Percentiles rank a stretch among this genome's conserved stretches.
These are phyloP conservation scores for Caenorhabditis tropicalis DNA, from an alignment of 1,140 invertebrate genomes.

Conservation along the genomic window DNA sequence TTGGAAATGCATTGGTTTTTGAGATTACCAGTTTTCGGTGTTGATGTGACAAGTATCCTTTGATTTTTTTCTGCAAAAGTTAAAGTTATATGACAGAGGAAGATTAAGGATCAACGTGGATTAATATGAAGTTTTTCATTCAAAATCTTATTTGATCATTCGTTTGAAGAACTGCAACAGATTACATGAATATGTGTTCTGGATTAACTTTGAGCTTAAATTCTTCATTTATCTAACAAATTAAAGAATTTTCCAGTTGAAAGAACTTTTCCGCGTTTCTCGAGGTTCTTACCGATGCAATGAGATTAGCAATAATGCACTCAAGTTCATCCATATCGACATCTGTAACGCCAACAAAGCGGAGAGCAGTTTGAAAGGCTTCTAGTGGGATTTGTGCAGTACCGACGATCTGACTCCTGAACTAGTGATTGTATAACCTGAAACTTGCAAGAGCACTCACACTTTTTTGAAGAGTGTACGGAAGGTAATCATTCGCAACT, in stretches of 20 bases:
- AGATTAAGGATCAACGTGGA: neutral
- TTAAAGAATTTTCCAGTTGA: too few relatives aligned
- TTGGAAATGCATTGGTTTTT: conserved; percentile 93
- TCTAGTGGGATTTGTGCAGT: conserved; percentile 89
- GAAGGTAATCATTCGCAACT: conserved; percentile 91
- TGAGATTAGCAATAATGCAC: conserved; percentile 94
- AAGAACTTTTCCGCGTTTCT: too few relatives aligned
- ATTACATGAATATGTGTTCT: too few relatives aligned
- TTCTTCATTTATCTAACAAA: too few relatives aligned
- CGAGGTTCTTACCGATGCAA: conserved; percentile 80
- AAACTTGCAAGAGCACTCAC: neutral
- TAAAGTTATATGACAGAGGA: too few relatives aligned
- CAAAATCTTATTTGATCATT: neutral
- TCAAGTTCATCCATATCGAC: conserved; percentile 91
- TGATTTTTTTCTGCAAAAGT: conserved; percentile 75
- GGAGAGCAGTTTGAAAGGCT: conserved; percentile 82
- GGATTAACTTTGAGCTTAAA: too few relatives aligned
- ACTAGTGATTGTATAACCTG: conserved; percentile 46
- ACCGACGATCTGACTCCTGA: conserved; percentile 81
- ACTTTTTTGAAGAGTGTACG: conserved; percentile 87
- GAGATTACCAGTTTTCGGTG: conserved; percentile 96
- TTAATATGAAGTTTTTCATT: neutral
- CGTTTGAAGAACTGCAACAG: too few relatives aligned
- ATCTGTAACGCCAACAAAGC: conserved; percentile 81
- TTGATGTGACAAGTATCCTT: conserved; percentile 95